phyloP scores from a whole-genome alignment of 2,113 vertebrate genomes.

The Carassius gibelio region DNA sequence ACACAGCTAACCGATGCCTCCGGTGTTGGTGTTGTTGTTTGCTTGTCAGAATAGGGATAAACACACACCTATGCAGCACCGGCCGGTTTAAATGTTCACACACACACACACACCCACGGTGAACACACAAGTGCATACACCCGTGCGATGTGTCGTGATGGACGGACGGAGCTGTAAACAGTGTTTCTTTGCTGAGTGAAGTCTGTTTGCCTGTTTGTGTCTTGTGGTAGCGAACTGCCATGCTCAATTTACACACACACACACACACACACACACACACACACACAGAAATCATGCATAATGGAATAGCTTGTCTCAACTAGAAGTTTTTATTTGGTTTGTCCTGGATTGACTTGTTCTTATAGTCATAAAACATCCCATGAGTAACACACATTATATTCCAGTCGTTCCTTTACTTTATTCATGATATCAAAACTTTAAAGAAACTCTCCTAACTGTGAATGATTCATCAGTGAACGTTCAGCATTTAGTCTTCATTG shows the following conservation, averaged over 20 bases:
- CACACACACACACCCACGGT: not conserved
- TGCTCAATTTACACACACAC: conserved; percentile 37
- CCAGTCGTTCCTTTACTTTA: not conserved
- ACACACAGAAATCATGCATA: not conserved
- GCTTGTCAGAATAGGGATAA: conserved; percentile 24
- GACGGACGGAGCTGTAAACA: conserved; percentile 20
- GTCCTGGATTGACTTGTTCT: not conserved
- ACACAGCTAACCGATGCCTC: conserved; percentile 26
- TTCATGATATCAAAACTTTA: not conserved
- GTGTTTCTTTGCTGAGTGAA: conserved; percentile 34
- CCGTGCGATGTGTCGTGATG: conserved; percentile 33
- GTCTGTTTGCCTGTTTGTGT: conserved; percentile 40
- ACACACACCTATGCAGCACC: conserved; percentile 10
- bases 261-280: conserved; percentile 18
- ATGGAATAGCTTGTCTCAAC: not conserved
- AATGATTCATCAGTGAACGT: not conserved
- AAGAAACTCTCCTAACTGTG: not conserved
- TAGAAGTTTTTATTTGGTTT: not conserved
- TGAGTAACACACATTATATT: not conserved
- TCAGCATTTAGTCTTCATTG: not conserved
- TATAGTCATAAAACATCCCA: not conserved
- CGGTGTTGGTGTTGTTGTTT: conserved; percentile 40
- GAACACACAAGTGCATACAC: not conserved
- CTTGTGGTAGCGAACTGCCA: conserved; percentile 23
- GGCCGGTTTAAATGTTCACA: not conserved